Base-by-base conservation (phyloP, 2,888 invertebrate genomes). In the Leptopilina myrica region DNA sequence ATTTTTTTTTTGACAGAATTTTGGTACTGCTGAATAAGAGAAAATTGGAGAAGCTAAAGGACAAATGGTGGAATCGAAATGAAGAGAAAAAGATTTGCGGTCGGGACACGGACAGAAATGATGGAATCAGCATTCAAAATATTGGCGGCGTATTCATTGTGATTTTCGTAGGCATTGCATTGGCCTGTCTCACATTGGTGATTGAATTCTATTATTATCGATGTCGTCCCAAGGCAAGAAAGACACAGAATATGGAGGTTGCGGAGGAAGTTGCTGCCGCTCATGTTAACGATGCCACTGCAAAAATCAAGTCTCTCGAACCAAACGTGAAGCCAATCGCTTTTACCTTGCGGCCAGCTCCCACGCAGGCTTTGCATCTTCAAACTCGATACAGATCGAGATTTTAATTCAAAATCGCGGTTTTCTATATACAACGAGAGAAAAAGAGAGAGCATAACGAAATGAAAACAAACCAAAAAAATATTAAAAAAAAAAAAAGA, bases 91-190 rank as follows among this genome's bases (percentile, higher is more conserved):
- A 94, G 86, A 94, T 94, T 81, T 98, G 98, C 87, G 96, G 97
- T 86, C 96, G 96, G 85, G 96, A 97, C 78, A 97, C 98, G 88
- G 97, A 98, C 89, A 98, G 98, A 89, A 97, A 97, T 4, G 99
- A 98, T 89, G 99, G 99, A 75, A 99, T 99, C 89, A 98, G 98
- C 81, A 98, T 99, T 81, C 96, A 98, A 89, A 99, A 99, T 91
- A 99, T 99, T 85, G 99, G 98, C 69, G 99, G 99, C 0, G 99
- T 99, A 0, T 99, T 99, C 91, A 98, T 99, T 77, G 98, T 99
- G 0, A 98, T 99, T 83, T 97, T 98, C 89, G 98, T 98, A 86
- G 98, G 98, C 0, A 98, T 98, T 53, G 97, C 96, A 0, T 93
- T 98, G 90, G 98, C 98, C 0, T 97, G 98, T 87, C 92, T 98